Conservation (phyloP, 2,888 invertebrate species). For the Eupeodes luniger region DNA sequence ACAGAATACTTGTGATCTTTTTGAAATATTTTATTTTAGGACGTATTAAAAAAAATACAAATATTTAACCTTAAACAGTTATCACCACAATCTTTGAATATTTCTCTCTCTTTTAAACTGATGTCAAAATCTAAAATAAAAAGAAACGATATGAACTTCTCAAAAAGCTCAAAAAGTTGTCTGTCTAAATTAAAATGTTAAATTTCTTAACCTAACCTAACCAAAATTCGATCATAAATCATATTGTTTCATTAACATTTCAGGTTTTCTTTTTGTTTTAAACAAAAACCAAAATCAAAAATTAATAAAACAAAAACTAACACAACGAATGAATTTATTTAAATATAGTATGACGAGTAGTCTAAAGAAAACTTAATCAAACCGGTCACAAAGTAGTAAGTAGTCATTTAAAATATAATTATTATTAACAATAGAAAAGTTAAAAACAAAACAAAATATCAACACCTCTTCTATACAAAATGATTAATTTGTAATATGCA, state of each 20-base stretch:
- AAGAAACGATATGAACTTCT: not conserved
- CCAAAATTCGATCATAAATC: conserved; percentile 2
- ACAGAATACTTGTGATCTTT: not conserved
- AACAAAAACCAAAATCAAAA: conserved; percentile 13
- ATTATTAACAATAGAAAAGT: conserved; percentile 5
- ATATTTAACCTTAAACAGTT: not conserved
- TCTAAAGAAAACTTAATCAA: conserved; percentile 15
- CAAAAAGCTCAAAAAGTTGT: not conserved
- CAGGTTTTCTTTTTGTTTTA: not conserved
- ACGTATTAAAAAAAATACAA: not conserved
- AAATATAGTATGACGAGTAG: not conserved
- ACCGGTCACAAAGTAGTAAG: conserved; percentile 12
- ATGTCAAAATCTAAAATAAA: not conserved
- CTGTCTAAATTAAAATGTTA: not conserved
- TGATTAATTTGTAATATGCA: conserved; percentile 2
- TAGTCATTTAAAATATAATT: not conserved
- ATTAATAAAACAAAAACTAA: not conserved
- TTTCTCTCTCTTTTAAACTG: too few species aligned
- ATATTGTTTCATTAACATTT: conserved; percentile 34
- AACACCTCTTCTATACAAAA: not conserved
- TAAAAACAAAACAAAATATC: conserved; percentile 2
- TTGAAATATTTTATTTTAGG: not conserved
- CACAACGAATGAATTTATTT: not conserved
- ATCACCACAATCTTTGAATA: too few species aligned
- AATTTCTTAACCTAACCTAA: not conserved